These are phyloP conservation scores for Zoanthus solanderi DNA, from an alignment of 92 coral and sea anemone species.

Conservation along the genomic window DNA sequence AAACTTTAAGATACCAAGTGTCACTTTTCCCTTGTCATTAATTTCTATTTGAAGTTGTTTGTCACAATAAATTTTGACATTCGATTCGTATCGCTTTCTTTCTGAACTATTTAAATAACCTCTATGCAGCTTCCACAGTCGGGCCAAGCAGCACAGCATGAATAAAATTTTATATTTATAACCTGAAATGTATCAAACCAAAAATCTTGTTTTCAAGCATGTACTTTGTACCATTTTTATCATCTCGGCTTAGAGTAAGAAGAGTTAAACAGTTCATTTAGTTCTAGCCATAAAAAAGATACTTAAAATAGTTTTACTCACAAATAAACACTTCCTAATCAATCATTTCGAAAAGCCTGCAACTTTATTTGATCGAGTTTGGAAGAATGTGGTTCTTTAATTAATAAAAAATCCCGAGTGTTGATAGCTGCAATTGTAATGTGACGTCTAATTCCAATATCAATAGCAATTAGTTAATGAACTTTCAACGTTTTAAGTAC, in stretches of 20 bases:
- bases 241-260: too few species aligned
- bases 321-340: not conserved
- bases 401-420: not conserved
- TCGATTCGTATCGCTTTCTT: not conserved
- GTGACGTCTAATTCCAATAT: not conserved
- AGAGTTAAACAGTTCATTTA: not conserved
- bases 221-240: too few species aligned
- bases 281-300: not conserved
- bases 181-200: too few species aligned
- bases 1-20: not conserved
- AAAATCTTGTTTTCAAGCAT: too few species aligned
- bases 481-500: too few species aligned
- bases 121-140: not conserved
- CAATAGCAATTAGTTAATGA: not conserved
- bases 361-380: not conserved
- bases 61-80: constrained; percentile 6
- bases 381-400: not conserved
- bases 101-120: not conserved
- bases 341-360: not conserved
- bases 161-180: too few species aligned
- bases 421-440: not conserved
- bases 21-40: not conserved
- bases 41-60: not conserved
- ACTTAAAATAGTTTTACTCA: not conserved
- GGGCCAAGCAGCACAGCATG: not conserved